These are phyloP conservation scores for Carcharodon carcharias DNA, from an alignment of 2,797 vertebrate species.

Conservation along the genomic window DNA sequence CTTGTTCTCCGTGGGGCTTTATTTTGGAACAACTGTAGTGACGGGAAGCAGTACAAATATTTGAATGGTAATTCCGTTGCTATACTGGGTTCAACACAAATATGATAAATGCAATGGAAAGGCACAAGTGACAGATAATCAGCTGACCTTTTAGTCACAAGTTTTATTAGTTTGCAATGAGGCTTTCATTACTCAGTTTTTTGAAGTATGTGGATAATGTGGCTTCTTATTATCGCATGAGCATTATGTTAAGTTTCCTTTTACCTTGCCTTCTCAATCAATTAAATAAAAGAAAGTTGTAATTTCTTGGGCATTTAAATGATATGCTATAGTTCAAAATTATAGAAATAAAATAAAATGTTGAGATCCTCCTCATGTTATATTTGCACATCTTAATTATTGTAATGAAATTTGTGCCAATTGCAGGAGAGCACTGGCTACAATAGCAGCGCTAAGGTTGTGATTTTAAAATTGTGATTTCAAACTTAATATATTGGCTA, in stretches of 20 bases:
- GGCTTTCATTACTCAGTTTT: background rate
- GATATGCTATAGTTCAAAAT: background rate
- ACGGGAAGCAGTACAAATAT: background rate
- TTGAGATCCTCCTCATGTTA: background rate
- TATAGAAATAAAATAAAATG: conserved; percentile 8
- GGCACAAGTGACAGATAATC: background rate
- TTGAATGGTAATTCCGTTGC: background rate
- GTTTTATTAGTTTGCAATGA: background rate
- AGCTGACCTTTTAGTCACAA: background rate
- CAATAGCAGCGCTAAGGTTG: background rate
- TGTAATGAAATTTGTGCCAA: background rate
- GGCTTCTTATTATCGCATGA: background rate
- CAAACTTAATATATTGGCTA: background rate
- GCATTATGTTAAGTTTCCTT: background rate
- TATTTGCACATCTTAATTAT: background rate
- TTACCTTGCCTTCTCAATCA: background rate
- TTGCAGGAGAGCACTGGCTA: background rate
- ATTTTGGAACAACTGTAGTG: background rate
- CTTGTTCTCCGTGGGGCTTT: background rate
- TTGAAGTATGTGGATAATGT: background rate
- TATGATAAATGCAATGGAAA: background rate
- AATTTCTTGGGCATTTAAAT: background rate
- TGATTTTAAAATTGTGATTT: background rate
- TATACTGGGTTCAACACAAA: background rate
- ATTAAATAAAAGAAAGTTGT: conserved; percentile 13